phyloP scores from a whole-genome alignment of 2,113 vertebrate species.

The Tauraco erythrolophus region DNA sequence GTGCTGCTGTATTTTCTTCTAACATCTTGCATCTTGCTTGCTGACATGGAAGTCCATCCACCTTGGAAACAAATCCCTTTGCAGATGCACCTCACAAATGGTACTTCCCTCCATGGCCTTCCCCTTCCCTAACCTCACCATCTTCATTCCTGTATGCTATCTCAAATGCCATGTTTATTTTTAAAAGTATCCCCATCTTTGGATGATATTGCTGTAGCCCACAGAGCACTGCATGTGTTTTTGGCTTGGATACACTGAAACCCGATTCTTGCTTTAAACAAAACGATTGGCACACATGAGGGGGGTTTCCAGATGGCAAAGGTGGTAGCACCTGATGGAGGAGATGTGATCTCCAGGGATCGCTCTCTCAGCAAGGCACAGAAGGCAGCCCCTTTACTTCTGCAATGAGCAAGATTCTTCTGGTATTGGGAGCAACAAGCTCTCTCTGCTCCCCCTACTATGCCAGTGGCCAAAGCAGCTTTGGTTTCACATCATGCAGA shows the following conservation, averaged over 20 bases:
- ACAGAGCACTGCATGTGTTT: not conserved
- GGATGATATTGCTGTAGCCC: too few relatives aligned
- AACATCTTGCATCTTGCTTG: not conserved
- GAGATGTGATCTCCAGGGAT: not conserved
- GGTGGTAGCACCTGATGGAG: too few relatives aligned
- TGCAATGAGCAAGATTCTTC: not conserved
- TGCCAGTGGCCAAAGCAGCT: not conserved
- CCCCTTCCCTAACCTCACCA: not conserved
- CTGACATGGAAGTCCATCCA: not conserved
- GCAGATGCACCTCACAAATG: not conserved
- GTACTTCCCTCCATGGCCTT: not conserved
- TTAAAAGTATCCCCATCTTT: not conserved
- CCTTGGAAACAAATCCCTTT: not conserved
- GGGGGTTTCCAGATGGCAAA: not conserved
- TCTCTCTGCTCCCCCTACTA: not conserved
- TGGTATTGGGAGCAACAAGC: not conserved
- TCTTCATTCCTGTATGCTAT: not conserved
- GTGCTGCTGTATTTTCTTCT: not conserved
- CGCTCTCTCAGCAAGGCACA: not conserved
- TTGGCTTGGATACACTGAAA: not conserved
- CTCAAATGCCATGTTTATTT: not conserved
- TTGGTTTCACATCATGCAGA: not conserved
- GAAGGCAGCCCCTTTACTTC: not conserved
- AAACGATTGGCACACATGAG: rapidly evolving
- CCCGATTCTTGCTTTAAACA: not conserved